Percentiles rank a stretch among this genome's conserved stretches.
Evolutionary conservation across 1,140 invertebrate genomes (phyloP).

Genomic region (Drosophila jambulina): DNA sequence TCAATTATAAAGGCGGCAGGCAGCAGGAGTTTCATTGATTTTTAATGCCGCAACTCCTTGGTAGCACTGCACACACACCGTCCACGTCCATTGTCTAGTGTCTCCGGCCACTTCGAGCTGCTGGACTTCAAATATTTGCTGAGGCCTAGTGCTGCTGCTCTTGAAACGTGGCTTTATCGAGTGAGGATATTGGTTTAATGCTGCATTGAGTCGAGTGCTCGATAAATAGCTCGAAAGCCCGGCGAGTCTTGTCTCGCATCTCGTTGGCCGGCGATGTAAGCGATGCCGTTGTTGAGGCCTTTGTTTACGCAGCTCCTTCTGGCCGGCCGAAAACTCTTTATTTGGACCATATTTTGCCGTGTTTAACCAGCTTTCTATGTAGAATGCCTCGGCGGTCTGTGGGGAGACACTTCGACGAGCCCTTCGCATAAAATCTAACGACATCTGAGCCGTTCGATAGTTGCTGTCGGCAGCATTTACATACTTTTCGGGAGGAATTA

Average conservation of each 20-base stretch:
- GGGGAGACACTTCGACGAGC: constrained; percentile 23
- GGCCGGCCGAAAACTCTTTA: constrained; percentile 26
- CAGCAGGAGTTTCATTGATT: constrained; percentile 53
- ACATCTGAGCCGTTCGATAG: constrained; percentile 69
- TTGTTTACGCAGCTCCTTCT: constrained; percentile 57
- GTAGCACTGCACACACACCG: not conserved
- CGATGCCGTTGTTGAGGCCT: constrained; percentile 65
- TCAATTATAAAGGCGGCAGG: constrained; percentile 61
- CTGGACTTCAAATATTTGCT: constrained; percentile 52
- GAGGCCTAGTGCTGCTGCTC: constrained; percentile 27
- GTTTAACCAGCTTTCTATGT: constrained; percentile 57
- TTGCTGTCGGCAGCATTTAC: constrained; percentile 70
- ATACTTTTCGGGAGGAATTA: constrained; percentile 72
- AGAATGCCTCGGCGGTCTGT: constrained; percentile 40
- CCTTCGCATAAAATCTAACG: constrained; percentile 69
- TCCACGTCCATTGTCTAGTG: constrained; percentile 3
- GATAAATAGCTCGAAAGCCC: constrained; percentile 72
- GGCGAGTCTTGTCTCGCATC: constrained; percentile 27
- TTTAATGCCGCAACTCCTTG: constrained; percentile 18
- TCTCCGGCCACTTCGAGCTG: constrained; percentile 10
- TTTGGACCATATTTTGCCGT: constrained; percentile 46
- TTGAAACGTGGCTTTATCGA: constrained; percentile 21
- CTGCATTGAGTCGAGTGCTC: constrained; percentile 63
- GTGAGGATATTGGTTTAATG: constrained; percentile 49
- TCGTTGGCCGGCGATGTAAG: constrained; percentile 37